phyloP scores from a whole-genome alignment of 2,797 vertebrate genomes.

The Thamnophis elegans region DNA sequence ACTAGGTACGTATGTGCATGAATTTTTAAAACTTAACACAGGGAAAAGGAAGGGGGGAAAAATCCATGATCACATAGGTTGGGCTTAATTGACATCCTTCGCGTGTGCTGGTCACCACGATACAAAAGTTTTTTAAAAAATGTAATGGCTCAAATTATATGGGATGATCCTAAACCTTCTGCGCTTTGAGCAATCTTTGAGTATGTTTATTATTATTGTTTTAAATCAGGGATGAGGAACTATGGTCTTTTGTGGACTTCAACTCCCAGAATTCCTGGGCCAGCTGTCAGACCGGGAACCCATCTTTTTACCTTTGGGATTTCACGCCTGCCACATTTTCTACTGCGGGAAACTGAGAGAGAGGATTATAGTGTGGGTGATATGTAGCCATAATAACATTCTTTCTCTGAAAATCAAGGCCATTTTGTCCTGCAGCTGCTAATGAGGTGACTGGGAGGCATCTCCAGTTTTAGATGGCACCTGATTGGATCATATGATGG shows the following conservation, averaged over 20 bases:
- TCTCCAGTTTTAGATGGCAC: no score
- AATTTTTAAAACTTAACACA: background rate
- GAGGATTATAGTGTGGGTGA: no score
- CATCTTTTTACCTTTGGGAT: no score
- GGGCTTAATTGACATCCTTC: background rate
- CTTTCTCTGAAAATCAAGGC: no score
- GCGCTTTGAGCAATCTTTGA: background rate
- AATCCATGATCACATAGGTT: background rate
- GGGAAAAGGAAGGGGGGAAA: background rate
- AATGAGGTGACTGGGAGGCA: no score
- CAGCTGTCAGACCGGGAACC: no score
- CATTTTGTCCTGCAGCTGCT: no score
- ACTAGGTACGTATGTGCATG: constrained; percentile 74
- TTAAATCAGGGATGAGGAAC: background rate
- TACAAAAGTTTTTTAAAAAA: background rate
- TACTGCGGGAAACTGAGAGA: no score
- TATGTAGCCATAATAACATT: no score
- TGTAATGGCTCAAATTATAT: background rate
- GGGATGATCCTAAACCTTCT: background rate
- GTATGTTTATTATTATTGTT: background rate
- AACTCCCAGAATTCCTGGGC: background rate
- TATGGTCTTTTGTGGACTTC: background rate
- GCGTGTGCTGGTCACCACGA: background rate
- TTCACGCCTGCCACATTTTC: no score
- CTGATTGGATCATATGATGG: no score